phyloP scores from a whole-genome alignment of 2,888 invertebrate genomes.

The Ditula angustiorana region DNA sequence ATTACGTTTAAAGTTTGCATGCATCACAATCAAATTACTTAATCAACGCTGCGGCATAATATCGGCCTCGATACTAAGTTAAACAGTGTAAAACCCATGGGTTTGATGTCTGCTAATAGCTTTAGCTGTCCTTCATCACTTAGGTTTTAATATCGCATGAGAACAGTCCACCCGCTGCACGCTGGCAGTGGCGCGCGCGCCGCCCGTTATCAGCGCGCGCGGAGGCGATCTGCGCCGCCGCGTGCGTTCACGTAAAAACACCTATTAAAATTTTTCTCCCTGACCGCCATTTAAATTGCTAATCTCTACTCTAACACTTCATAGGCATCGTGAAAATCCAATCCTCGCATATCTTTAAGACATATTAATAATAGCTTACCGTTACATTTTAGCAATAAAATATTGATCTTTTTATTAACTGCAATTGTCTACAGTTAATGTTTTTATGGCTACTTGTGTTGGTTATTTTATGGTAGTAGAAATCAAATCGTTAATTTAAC shows the following conservation, averaged over 20 bases:
- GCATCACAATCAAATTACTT: no score
- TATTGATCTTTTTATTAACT: no score
- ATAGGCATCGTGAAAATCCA: conserved; percentile 21
- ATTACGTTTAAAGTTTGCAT: no score
- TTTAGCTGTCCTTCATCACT: no score
- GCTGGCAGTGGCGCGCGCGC: conserved; percentile 28
- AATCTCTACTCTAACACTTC: conserved; percentile 27
- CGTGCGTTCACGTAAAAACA: conserved; percentile 38
- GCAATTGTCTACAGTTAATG: background rate
- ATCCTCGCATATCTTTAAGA: conserved; percentile 5
- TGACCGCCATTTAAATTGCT: conserved; percentile 43
- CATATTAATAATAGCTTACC: background rate
- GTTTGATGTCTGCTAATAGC: no score
- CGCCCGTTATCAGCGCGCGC: conserved; percentile 30
- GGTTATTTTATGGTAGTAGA: background rate
- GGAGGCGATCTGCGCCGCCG: conserved; percentile 32
- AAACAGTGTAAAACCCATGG: no score
- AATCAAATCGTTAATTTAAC: background rate
- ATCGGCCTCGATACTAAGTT: no score
- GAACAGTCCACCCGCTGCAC: no score
- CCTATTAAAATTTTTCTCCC: conserved; percentile 46
- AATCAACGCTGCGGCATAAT: no score
- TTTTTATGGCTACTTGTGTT: background rate
- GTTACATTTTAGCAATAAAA: no score
- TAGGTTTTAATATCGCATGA: no score